Conservation (phyloP, 2,113 vertebrate genomes). For the Hypanus sabinus region DNA sequence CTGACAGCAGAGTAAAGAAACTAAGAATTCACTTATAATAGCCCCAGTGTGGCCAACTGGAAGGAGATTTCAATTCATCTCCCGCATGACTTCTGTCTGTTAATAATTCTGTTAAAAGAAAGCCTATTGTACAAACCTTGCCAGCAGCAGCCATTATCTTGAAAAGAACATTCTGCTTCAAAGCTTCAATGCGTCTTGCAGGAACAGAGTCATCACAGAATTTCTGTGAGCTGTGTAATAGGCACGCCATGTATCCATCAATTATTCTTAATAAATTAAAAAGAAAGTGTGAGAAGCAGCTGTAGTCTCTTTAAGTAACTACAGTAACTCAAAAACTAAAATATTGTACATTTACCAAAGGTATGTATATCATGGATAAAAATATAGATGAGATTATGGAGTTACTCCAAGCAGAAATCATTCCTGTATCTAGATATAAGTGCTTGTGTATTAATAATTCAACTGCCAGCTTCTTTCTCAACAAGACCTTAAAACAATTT, state of each 20-base stretch:
- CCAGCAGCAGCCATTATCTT: background rate
- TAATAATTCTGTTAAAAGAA: background rate
- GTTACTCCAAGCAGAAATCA: background rate
- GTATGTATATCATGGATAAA: background rate
- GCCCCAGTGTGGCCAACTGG: background rate
- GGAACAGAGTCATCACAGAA: background rate
- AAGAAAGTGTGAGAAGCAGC: background rate
- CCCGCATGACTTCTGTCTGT: background rate
- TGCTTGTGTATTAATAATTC: background rate
- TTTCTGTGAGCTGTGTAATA: background rate
- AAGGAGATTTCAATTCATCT: slow-evolving; percentile 8
- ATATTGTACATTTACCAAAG: background rate
- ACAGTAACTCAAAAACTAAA: background rate
- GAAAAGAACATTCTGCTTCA: background rate
- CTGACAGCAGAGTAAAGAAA: background rate
- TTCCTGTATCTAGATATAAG: background rate
- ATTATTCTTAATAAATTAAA: background rate
- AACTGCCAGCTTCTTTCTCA: background rate
- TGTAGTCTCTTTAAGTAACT: background rate
- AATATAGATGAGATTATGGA: background rate
- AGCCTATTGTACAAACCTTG: background rate
- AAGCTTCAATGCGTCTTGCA: background rate
- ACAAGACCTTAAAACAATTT: background rate
- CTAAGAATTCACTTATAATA: background rate
- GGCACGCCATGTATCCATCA: background rate